Conservation (phyloP, 2,888 invertebrate species). For the Aleiodes alternator region DNA sequence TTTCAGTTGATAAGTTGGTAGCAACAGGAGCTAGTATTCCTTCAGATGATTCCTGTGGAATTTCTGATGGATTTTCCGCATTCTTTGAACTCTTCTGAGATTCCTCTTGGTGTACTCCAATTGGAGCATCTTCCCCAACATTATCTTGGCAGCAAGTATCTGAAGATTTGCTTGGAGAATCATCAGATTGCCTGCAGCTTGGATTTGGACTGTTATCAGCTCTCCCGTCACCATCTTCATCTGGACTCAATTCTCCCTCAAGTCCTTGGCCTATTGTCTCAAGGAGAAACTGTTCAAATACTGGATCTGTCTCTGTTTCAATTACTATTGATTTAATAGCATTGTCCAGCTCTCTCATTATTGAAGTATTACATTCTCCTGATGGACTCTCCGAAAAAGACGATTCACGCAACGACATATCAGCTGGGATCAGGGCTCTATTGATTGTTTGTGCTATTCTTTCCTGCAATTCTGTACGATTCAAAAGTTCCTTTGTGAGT, state of each 20-base stretch:
- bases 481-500: constrained; percentile 75
- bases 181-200: constrained; percentile 1
- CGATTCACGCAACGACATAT: constrained; percentile 61
- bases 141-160: too few species aligned
- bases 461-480: constrained; percentile 77
- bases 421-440: constrained; percentile 70
- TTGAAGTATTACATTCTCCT: constrained; percentile 66
- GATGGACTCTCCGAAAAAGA: constrained; percentile 58
- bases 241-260: constrained; percentile 65
- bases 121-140: constrained; percentile 10
- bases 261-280: constrained; percentile 73
- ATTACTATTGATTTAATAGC: constrained; percentile 77
- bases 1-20: constrained; percentile 23
- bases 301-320: constrained; percentile 77
- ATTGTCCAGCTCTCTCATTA: constrained; percentile 74
- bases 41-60: constrained; percentile 31
- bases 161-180: constrained; percentile 37
- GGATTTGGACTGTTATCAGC: constrained; percentile 24
- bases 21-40: too few species aligned
- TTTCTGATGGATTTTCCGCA: background rate
- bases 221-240: constrained; percentile 58
- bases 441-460: constrained; percentile 78
- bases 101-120: constrained; percentile 32
- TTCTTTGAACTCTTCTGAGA: constrained; percentile 61
- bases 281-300: constrained; percentile 76